Conservation (phyloP, 2,113 vertebrate genomes). For the Brachypteracias leptosomus region DNA sequence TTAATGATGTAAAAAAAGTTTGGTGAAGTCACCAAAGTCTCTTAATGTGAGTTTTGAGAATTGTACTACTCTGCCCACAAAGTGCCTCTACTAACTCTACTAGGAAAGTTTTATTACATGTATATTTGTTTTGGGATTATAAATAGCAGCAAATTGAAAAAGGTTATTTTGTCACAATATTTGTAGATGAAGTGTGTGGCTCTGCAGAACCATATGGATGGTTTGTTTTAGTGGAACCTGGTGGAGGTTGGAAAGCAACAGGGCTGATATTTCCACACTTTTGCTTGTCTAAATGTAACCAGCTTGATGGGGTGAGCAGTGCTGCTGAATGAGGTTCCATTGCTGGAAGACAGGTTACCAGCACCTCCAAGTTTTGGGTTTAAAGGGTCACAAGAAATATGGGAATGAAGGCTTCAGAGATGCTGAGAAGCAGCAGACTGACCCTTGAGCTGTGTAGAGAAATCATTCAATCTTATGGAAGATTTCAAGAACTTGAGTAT, state of each 20-base stretch:
- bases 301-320: accelerated
- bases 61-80: background rate
- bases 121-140: constrained; percentile 13
- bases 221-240: background rate
- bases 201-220: background rate
- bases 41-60: background rate
- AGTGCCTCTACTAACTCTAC: background rate
- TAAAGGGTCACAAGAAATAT: background rate
- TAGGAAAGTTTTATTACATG: background rate
- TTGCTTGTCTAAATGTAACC: background rate
- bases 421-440: background rate
- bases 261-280: background rate
- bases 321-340: background rate
- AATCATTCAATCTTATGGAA: background rate
- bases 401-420: background rate
- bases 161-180: background rate
- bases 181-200: background rate
- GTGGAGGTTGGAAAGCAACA: background rate
- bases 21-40: background rate
- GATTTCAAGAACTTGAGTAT: background rate
- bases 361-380: background rate
- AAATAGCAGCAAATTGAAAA: background rate
- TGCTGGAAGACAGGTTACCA: background rate
- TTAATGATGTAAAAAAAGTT: background rate
- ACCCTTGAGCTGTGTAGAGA: background rate